Evolutionary conservation across 2,113 vertebrate species (phyloP).

Genomic region (Ammospiza nelsoni): DNA sequence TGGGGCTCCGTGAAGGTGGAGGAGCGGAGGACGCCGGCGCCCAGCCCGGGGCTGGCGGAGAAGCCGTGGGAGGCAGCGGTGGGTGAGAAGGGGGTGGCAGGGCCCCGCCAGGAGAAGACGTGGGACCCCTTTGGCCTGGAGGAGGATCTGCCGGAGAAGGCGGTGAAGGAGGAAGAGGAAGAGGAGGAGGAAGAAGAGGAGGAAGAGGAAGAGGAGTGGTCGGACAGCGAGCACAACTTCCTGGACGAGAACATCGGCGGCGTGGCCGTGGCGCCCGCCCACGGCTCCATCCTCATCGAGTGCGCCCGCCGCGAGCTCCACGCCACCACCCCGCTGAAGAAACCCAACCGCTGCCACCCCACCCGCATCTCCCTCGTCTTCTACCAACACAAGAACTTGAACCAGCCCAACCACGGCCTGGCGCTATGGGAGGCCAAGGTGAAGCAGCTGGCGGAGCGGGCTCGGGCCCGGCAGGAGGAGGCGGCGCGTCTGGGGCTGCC

Average conservation of each 20-base stretch:
- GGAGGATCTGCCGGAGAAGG: conserved; percentile 73
- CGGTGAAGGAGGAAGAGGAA: conserved; percentile 56
- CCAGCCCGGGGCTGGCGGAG: conserved; percentile 79
- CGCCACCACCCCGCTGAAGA: conserved; percentile 95
- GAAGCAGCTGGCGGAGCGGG: conserved; percentile 93
- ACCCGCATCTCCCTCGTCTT: conserved; percentile 98
- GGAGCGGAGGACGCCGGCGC: conserved; percentile 80
- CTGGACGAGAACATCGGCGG: conserved; percentile 95
- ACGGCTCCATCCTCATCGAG: conserved; percentile 95
- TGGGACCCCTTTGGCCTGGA: conserved; percentile 84
- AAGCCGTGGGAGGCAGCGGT: conserved; percentile 85
- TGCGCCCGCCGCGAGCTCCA: conserved; percentile 95
- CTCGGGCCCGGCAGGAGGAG: conserved; percentile 88
- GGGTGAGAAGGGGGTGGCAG: conserved; percentile 44
- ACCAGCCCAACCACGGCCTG: conserved; percentile 94
- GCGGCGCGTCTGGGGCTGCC: conserved; percentile 90
- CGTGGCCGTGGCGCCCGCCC: conserved; percentile 91
- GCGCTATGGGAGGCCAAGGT: conserved; percentile 98
- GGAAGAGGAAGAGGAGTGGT: conserved; percentile 88
- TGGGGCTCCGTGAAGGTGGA: conserved; percentile 80
- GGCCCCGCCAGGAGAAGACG: conserved; percentile 63
- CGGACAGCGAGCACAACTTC: conserved; percentile 99
- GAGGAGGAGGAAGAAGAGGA: conserved; percentile 65
- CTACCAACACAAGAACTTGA: conserved; percentile 99
- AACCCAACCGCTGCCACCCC: conserved; percentile 93